A percentile compares a stretch with the other conserved stretches of the same genome.
Conservation (phyloP, 92 coral and sea anemone species). For the Phenganax subtilis region DNA sequence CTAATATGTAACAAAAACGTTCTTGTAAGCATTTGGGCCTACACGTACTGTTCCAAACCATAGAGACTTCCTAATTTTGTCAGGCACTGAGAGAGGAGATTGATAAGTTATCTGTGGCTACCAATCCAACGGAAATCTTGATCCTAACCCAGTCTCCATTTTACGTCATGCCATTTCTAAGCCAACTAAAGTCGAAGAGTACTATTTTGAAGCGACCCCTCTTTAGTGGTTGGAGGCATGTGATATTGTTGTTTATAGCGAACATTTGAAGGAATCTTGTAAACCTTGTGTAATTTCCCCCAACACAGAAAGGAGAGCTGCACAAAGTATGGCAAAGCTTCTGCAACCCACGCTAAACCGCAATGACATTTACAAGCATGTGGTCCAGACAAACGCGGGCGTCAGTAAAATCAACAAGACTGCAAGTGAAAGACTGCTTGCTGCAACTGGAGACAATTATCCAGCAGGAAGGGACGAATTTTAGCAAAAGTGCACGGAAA, state of each 20-base stretch:
- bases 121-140: conserved; percentile 12
- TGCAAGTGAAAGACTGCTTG: conserved; percentile 22
- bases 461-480: background rate
- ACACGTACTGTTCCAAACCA: background rate
- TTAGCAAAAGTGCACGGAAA: background rate
- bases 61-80: background rate
- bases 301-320: conserved; percentile 8
- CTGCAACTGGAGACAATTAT: conserved; percentile 1
- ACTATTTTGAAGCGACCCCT: conserved; percentile 3
- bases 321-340: conserved; percentile 11
- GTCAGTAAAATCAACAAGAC: conserved; percentile 14
- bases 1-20: conserved; percentile 13
- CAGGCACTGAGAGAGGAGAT: conserved; percentile 1
- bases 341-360: conserved; percentile 5
- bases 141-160: conserved; percentile 12
- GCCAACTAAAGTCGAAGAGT: conserved; percentile 6
- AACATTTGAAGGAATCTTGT: conserved; percentile 6
- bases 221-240: conserved; percentile 2
- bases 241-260: conserved; percentile 16
- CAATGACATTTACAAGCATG: conserved; percentile 7
- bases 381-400: conserved; percentile 18
- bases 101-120: background rate
- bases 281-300: conserved; percentile 7
- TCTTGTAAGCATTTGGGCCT: conserved; percentile 11
- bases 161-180: background rate